Conservation (phyloP, 1,140 invertebrate species). For the Sipha flava region DNA sequence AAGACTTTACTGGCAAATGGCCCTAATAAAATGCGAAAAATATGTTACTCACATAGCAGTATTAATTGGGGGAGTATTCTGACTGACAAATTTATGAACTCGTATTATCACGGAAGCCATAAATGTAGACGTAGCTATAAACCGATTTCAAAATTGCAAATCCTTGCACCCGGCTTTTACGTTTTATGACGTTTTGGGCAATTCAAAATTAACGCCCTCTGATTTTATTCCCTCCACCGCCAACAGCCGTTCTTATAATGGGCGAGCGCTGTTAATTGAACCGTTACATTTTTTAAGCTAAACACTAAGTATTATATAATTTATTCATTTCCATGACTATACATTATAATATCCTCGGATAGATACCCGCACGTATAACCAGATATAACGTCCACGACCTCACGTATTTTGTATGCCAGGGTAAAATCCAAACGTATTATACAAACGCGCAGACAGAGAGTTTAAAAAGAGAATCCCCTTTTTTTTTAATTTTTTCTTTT, state of each 20-base stretch:
- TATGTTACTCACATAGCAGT: background rate
- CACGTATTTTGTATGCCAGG: no score
- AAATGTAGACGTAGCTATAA: conserved; percentile 6
- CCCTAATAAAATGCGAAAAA: background rate
- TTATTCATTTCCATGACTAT: no score
- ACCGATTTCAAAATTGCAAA: conserved; percentile 12
- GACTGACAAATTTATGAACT: conserved; percentile 17
- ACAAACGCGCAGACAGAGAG: no score
- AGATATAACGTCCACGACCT: no score
- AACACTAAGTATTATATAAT: background rate
- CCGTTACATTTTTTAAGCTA: background rate
- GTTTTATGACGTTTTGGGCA: conserved; percentile 18
- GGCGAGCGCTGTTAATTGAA: background rate
- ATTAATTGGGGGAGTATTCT: background rate
- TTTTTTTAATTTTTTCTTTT: background rate
- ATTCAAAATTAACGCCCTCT: conserved; percentile 2
- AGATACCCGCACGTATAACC: no score
- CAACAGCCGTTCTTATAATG: background rate
- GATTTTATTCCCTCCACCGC: background rate
- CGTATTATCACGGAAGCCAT: background rate
- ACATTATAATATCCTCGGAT: no score
- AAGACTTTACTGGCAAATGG: background rate
- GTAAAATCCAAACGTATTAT: no score
- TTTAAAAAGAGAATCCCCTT: no score
- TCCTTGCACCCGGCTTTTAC: background rate